Conservation (phyloP, 2,888 invertebrate species). For the Melanostoma mellinum region DNA sequence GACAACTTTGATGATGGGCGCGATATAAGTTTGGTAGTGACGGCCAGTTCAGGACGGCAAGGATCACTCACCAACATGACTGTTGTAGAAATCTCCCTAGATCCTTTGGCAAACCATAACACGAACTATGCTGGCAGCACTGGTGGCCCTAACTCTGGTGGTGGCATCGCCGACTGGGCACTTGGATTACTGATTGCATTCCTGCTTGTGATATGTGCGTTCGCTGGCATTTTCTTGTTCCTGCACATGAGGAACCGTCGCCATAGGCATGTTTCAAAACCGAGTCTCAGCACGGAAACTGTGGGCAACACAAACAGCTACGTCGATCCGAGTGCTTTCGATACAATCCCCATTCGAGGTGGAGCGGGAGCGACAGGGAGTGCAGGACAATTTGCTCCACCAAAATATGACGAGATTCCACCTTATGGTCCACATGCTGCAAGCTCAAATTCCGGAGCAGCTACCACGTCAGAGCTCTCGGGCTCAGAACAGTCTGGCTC, state of each 20-base stretch:
- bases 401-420: constrained; percentile 95
- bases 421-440: constrained; percentile 91
- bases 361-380: constrained; percentile 78
- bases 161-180: constrained; percentile 92
- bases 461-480: constrained; percentile 94
- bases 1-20: constrained; percentile 86
- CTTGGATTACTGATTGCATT: constrained; percentile 92
- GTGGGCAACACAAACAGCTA: constrained; percentile 92
- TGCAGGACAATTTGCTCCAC: constrained; percentile 90
- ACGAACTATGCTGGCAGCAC: constrained; percentile 84
- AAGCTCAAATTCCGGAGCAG: constrained; percentile 90
- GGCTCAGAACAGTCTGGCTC: constrained; percentile 98
- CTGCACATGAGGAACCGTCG: constrained; percentile 89
- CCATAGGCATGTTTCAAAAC: constrained; percentile 90
- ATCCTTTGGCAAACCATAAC: constrained; percentile 86
- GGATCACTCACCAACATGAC: constrained; percentile 93
- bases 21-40: constrained; percentile 90
- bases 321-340: constrained; percentile 94
- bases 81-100: constrained; percentile 91
- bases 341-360: constrained; percentile 92
- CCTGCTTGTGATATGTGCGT: constrained; percentile 90
- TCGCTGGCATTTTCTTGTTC: constrained; percentile 92
- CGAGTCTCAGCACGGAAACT: constrained; percentile 88
- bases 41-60: constrained; percentile 94
- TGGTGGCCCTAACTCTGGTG: constrained; percentile 85